Conservation (phyloP, 2,888 invertebrate genomes). For the Antitype chi region DNA sequence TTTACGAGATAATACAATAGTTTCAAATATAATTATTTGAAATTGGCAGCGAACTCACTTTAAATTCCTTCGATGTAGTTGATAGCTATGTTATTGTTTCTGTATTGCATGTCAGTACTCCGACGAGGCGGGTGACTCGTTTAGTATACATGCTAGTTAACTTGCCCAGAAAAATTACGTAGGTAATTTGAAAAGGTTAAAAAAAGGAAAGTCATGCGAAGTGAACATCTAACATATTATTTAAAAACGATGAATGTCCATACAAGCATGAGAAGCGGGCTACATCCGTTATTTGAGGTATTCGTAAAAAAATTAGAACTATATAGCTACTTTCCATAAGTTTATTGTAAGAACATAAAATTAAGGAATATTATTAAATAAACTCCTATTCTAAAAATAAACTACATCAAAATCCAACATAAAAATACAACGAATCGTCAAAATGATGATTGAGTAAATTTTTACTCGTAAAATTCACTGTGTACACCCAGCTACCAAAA, state of each 20-base stretch:
- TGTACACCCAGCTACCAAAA: background rate
- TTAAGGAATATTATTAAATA: background rate
- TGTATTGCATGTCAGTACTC: conserved; percentile 40
- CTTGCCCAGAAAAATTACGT: conserved; percentile 17
- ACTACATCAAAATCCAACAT: background rate
- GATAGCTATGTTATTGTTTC: conserved; percentile 30
- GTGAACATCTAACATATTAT: background rate
- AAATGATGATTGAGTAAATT: background rate
- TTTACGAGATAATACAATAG: background rate
- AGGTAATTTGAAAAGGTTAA: background rate
- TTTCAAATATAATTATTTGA: background rate
- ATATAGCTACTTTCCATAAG: background rate
- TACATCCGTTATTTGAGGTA: background rate
- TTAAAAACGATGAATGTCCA: background rate
- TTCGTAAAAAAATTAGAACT: background rate
- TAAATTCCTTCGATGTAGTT: conserved; percentile 19
- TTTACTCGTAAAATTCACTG: background rate
- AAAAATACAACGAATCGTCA: background rate
- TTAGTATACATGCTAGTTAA: conserved; percentile 6
- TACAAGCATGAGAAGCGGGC: no score
- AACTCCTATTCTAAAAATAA: background rate
- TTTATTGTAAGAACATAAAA: background rate
- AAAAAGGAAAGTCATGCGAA: background rate
- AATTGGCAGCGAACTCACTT: background rate
- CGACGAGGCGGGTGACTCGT: conserved; percentile 37